Percentiles rank a stretch among this genome's conserved stretches.
These are phyloP conservation scores for Coenonympha arcania DNA, from an alignment of 2,888 invertebrate species.

Conservation along the genomic window DNA sequence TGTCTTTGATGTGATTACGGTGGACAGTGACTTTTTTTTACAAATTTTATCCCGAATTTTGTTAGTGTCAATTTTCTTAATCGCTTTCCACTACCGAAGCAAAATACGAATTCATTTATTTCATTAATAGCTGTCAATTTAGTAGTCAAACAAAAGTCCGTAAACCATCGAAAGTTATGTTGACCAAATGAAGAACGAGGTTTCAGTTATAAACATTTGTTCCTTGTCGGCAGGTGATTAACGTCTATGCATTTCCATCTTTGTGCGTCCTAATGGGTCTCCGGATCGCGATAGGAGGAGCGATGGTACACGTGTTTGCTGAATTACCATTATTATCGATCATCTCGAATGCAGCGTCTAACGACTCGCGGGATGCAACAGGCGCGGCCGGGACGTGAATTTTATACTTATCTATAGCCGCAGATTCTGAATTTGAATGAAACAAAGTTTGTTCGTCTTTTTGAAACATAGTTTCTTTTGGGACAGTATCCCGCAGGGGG, in stretches of 20 bases:
- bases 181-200: not conserved
- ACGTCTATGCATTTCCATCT: conserved; percentile 31
- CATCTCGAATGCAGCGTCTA: conserved; percentile 68
- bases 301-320: conserved; percentile 67
- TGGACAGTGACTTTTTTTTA: too few relatives aligned
- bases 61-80: too few relatives aligned
- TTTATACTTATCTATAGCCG: too few relatives aligned
- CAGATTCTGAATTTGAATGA: too few relatives aligned
- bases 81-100: too few relatives aligned
- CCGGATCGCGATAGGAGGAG: conserved; percentile 55
- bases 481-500: too few relatives aligned
- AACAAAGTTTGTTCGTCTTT: too few relatives aligned
- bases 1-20: too few relatives aligned
- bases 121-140: too few relatives aligned
- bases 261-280: conserved; percentile 64
- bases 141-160: not conserved
- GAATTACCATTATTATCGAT: conserved; percentile 75
- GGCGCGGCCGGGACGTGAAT: conserved; percentile 35
- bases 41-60: too few relatives aligned
- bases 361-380: conserved; percentile 69
- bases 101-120: too few relatives aligned
- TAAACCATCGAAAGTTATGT: not conserved
- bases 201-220: not conserved
- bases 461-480: too few relatives aligned
- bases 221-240: not conserved